Conservation (phyloP, 37 sponge, comb jelly and placozoan species). For the Crambe crambe region DNA sequence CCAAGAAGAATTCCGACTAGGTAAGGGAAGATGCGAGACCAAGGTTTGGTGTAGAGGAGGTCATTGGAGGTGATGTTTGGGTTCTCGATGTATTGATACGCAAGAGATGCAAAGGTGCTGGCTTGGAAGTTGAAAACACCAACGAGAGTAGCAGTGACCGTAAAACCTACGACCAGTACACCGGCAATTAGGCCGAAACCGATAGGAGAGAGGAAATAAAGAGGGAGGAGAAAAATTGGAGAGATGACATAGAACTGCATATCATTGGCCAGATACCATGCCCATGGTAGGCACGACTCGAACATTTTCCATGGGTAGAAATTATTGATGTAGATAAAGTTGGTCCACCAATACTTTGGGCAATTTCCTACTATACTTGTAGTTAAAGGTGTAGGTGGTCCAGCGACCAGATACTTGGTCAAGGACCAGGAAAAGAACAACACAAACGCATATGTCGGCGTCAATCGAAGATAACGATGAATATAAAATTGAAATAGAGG, state of each 20-base stretch:
- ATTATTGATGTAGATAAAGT: slow-evolving; percentile 89
- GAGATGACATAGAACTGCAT: slow-evolving; percentile 87
- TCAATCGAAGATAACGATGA: slow-evolving; percentile 79
- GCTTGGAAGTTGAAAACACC: slow-evolving; percentile 45
- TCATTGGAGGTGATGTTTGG: neutral
- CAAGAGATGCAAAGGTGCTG: slow-evolving; percentile 4
- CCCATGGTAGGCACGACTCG: slow-evolving; percentile 73
- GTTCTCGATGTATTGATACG: neutral
- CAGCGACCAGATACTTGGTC: slow-evolving; percentile 13
- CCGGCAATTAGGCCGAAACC: slow-evolving; percentile 29
- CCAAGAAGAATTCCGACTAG: slow-evolving; percentile 83
- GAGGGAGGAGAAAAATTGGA: slow-evolving; percentile 74
- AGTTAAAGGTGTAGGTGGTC: neutral
- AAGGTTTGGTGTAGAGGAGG: slow-evolving; percentile 67
- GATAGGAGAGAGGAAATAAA: slow-evolving; percentile 46
- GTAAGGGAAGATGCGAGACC: slow-evolving; percentile 79
- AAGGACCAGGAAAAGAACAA: slow-evolving; percentile 65
- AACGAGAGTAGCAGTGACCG: slow-evolving; percentile 35
- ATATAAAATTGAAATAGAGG: slow-evolving; percentile 70
- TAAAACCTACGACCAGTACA: slow-evolving; percentile 14
- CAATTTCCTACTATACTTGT: neutral
- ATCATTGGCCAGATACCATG: slow-evolving; percentile 89
- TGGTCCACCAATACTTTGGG: slow-evolving; percentile 86
- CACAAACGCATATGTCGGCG: slow-evolving; percentile 72
- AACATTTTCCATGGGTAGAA: slow-evolving; percentile 65